Evolutionary conservation across 2,888 invertebrate species (phyloP).

Genomic region (Lymantria dispar): DNA sequence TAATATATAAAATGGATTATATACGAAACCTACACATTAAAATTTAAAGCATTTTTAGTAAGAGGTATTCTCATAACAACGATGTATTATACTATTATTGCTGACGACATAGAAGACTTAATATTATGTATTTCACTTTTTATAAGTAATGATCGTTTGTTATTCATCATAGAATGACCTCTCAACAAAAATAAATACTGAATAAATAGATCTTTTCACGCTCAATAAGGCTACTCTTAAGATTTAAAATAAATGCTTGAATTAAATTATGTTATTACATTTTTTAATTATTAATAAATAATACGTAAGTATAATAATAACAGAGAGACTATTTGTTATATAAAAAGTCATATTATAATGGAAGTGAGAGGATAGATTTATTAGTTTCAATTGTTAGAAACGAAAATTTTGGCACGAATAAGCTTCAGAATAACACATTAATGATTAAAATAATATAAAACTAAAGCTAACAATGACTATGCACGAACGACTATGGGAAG

Average conservation of each 20-base stretch:
- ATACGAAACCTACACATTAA: slow-evolving; percentile 34
- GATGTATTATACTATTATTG: slow-evolving; percentile 23
- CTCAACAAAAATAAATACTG: slow-evolving; percentile 33
- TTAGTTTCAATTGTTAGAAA: slow-evolving; percentile 8
- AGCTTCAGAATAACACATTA: slow-evolving; percentile 41
- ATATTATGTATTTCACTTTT: slow-evolving; percentile 3
- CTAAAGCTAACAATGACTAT: slow-evolving; percentile 75
- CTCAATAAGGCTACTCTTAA: slow-evolving; percentile 13
- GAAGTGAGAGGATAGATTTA: not conserved
- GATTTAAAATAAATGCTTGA: slow-evolving; percentile 38
- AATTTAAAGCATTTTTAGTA: slow-evolving; percentile 46
- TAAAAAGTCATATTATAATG: slow-evolving; percentile 25
- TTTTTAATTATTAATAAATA: slow-evolving; percentile 50
- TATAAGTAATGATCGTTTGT: slow-evolving; percentile 8
- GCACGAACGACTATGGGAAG: slow-evolving; percentile 49
- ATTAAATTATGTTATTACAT: slow-evolving; percentile 15
- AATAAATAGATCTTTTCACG: not conserved
- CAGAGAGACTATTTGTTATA: slow-evolving; percentile 24
- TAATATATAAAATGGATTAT: slow-evolving; percentile 29
- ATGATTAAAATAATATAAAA: slow-evolving; percentile 37
- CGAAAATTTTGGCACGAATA: slow-evolving; percentile 45
- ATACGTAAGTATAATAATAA: slow-evolving; percentile 64
- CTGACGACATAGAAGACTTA: slow-evolving; percentile 17
- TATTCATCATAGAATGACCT: slow-evolving; percentile 22
- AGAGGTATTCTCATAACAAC: slow-evolving; percentile 33